A percentile compares a stretch with the other conserved stretches of the same genome.
Conservation (phyloP, 2,797 vertebrate genomes). For the Diglossa cyanea region DNA sequence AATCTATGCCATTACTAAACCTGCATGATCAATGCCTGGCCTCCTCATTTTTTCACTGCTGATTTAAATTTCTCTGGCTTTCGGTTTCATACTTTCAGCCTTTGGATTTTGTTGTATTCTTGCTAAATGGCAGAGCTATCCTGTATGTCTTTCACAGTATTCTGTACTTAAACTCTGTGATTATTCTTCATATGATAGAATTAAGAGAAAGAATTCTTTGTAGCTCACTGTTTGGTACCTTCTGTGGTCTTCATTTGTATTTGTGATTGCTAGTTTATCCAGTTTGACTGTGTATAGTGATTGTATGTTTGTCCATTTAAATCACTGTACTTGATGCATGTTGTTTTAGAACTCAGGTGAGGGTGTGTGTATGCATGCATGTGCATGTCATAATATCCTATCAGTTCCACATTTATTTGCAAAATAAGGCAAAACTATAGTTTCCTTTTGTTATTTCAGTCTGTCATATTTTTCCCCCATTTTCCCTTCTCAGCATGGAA, state of each 20-base stretch:
- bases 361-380: not conserved
- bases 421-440: not conserved
- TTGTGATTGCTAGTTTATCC: not conserved
- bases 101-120: not conserved
- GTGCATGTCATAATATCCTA: not conserved
- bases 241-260: not conserved
- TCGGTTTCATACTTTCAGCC: not conserved
- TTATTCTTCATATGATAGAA: not conserved
- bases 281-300: not conserved
- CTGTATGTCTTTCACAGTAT: not conserved
- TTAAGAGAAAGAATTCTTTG: not conserved
- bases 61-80: not conserved
- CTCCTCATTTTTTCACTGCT: not conserved
- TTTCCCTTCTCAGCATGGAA: not conserved
- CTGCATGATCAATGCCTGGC: not conserved
- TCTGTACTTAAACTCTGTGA: not conserved
- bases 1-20: not conserved
- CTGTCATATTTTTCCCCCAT: fast-evolving
- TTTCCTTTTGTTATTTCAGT: not conserved
- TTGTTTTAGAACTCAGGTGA: not conserved
- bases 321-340: not conserved
- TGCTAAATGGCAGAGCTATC: not conserved
- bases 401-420: not conserved
- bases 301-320: not conserved
- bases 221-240: not conserved